phyloP scores from a whole-genome alignment of 2,888 invertebrate genomes.

The Ectemnius cavifrons region DNA sequence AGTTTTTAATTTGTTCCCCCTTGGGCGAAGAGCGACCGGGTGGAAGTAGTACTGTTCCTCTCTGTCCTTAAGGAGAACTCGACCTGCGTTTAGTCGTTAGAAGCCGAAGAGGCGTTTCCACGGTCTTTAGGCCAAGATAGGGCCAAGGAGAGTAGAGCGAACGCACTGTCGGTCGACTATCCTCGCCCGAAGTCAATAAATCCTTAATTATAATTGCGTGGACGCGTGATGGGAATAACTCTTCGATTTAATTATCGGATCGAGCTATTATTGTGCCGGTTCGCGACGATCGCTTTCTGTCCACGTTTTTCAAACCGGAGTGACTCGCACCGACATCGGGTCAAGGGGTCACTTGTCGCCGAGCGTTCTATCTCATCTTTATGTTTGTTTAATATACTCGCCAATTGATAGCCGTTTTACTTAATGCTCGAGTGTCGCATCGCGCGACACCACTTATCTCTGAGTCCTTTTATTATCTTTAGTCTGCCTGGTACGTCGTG shows the following conservation, averaged over 20 bases:
- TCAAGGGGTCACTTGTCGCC: constrained; percentile 19
- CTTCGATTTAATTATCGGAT: constrained; percentile 77
- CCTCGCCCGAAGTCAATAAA: constrained; percentile 74
- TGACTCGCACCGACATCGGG: constrained; percentile 3
- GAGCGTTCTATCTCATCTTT: constrained; percentile 45
- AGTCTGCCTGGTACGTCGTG: neutral
- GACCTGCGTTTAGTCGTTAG: constrained; percentile 75
- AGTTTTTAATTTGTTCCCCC: constrained; percentile 78
- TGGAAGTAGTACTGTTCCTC: constrained; percentile 45
- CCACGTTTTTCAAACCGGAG: constrained; percentile 15
- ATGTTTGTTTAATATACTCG: constrained; percentile 55
- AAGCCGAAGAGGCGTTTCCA: constrained; percentile 74
- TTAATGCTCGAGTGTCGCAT: constrained; percentile 12
- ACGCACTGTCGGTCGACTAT: neutral
- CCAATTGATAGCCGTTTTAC: neutral
- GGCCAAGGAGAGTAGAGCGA: neutral
- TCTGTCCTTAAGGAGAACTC: constrained; percentile 73
- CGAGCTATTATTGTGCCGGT: constrained; percentile 46
- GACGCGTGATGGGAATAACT: constrained; percentile 77
- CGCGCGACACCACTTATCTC: neutral
- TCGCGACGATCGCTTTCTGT: constrained; percentile 14
- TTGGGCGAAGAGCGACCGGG: constrained; percentile 58
- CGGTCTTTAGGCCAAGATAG: constrained; percentile 47
- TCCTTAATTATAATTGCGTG: constrained; percentile 78
- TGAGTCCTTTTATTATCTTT: constrained; percentile 8